Base-by-base conservation (phyloP, 2,888 invertebrate genomes). In the Drosophila flavopinicola region DNA sequence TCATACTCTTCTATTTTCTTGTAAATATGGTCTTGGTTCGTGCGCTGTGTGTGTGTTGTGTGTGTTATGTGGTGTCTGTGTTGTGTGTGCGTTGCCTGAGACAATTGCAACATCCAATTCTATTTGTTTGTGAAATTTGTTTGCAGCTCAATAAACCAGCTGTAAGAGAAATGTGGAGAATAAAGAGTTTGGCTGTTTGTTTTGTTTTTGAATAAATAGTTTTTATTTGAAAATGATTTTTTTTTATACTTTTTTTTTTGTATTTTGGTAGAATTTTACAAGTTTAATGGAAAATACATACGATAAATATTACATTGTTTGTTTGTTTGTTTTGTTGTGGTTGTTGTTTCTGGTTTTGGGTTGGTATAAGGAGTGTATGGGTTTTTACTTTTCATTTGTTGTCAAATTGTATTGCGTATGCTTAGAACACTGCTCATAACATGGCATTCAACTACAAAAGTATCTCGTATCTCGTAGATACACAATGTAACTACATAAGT, bases 241-340 rank as follows among this genome's bases (percentile, higher is more conserved):
- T 71, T 54, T 61, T 47, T 58, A 13, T 77, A n/a, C n/a, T n/a
- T 67, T 53, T 66, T 59, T 66, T 75, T 66, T 64, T 51, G 65
- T 65, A 66, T 83, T 85, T 83, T 85, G 78, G 80, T 83, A 78
- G 79, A 83, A 85, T 85, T 83, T 83, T 85, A 85, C 84, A 85
- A 85, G 68, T 85, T 83, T 69, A 83, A 79, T 76, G 78, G 70
- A 84, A 83, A 85, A 82, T 85, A 79, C 75, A 79, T 82, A 85
- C 70, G 74, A 77, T 78, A 76, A 74, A 83, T 83, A 75, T 83
- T 83, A 79, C 77, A 83, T 78, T 78, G 74, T 77, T 66, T 75
- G 53, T 44, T 44, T 30, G 11, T 30, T 29, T 44, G n/a, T 11
- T 38, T 66, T 67, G 57, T 57, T 41, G 51, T 44, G 58, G 47